Evolutionary conservation across 2,113 vertebrate species (phyloP), one percentile per base, ranked within the genome.

Genomic region (Martes martes): DNA sequence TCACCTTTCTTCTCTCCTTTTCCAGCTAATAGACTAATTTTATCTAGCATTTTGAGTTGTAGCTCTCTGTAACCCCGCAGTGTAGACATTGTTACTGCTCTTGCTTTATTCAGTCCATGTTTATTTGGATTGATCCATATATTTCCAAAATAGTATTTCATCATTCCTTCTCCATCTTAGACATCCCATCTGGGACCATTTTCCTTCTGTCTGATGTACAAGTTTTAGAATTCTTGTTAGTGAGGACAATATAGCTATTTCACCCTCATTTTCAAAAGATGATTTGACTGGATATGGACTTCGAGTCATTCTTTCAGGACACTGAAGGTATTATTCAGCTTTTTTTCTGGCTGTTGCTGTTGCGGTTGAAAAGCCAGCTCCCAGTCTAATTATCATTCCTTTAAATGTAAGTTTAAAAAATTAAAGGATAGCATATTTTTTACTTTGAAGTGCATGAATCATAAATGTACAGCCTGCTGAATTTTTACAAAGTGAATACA

Each of bases 331-430:
- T 80, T 61, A 57, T 42, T 76, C 23, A 88, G n/a, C 81, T 45
- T 23, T 55, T 89, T 89, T 86, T 82, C 39, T 86, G 31, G 28
- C 28, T 97, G 88, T 15, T 7, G 21, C 36, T 24, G 11, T 23
- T 57, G 57, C 80, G 81, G n/a, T 31, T 94, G 42, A 84, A 96
- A 95, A 95, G 85, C 11, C 71, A 82, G n/a, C 26, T 14, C 11
- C 73, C 69, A 42, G 39, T 52, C 42, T 95, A 69, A 85, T 85
- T 85, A 78, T 5, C 26, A 57, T 81, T 55, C 52, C 24, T 92
- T 97, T 94, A n/a, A 86, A 92, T 61, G 21, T 42, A 26, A 92
- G n/a, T 80, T 96, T 73, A 93, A 95, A 96, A 84, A 92, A 74
- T 84, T 67, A 63, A 91, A 89, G 26, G 36, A 74, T 92, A 82